phyloP scores from a whole-genome alignment of 2,797 vertebrate genomes.

The Myripristis jacobus region DNA sequence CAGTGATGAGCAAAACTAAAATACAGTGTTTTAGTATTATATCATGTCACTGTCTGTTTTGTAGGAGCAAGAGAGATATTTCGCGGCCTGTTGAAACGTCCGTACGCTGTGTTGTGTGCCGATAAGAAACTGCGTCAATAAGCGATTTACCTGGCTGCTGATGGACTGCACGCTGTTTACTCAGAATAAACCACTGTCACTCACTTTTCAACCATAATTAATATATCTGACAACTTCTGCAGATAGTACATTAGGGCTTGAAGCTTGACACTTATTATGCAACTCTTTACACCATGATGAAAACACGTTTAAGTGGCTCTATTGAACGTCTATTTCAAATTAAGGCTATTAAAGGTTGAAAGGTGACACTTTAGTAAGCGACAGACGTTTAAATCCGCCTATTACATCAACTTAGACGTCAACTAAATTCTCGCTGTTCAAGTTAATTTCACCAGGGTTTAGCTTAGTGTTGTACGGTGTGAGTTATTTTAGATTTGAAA shows the following conservation, averaged over 20 bases:
- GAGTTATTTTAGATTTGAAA: too few relatives aligned
- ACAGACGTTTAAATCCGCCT: too few relatives aligned
- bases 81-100: not conserved
- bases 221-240: not conserved
- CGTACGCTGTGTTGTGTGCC: conserved; percentile 9
- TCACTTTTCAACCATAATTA: not conserved
- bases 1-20: not conserved
- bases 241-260: not conserved
- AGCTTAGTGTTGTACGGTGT: too few relatives aligned
- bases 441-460: too few relatives aligned
- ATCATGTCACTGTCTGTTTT: not conserved
- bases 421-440: too few relatives aligned
- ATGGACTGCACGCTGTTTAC: not conserved
- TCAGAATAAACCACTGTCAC: not conserved
- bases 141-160: conserved; percentile 1
- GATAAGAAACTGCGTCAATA: conserved; percentile 35
- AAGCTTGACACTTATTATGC: not conserved
- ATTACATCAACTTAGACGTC: too few relatives aligned
- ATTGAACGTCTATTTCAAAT: too few relatives aligned
- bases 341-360: too few relatives aligned
- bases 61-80: not conserved
- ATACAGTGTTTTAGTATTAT: not conserved
- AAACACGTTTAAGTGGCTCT: too few relatives aligned
- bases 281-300: conserved; percentile 10
- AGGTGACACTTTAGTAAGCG: too few relatives aligned